Evolutionary conservation across 2,797 vertebrate genomes (phyloP).

Genomic region (Astyanax mexicanus): DNA sequence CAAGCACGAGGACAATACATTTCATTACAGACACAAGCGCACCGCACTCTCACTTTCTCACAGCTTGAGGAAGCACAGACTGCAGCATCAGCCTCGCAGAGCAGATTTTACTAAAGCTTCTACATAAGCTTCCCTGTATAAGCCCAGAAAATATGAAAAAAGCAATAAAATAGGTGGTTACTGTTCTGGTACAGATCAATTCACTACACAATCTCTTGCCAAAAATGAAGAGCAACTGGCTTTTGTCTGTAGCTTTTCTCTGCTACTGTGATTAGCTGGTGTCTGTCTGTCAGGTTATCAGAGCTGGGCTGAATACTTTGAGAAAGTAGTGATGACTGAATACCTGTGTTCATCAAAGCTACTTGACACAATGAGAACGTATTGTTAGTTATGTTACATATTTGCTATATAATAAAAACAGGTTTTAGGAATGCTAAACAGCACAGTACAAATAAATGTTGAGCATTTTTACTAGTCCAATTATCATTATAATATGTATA

Average conservation of each 20-base stretch:
- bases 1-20: constrained; percentile 77
- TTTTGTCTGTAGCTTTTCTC: not conserved
- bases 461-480: no score
- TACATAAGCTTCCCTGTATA: not conserved
- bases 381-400: no score
- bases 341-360: no score
- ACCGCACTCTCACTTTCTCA: constrained; percentile 13
- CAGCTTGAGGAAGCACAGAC: constrained; percentile 9
- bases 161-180: not conserved
- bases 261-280: constrained; percentile 1
- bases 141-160: not conserved
- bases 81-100: constrained; percentile 50
- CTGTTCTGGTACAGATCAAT: not conserved
- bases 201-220: no score
- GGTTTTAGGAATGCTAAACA: no score
- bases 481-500: no score
- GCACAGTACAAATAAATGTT: no score
- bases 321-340: no score
- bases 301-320: no score
- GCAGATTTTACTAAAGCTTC: not conserved
- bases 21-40: constrained; percentile 75
- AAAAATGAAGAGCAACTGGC: not conserved
- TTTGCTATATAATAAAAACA: no score
- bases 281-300: not conserved
- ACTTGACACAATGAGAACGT: no score